These are phyloP conservation scores for Tinamus major DNA, from an alignment of 2,797 vertebrate species.

Conservation along the genomic window DNA sequence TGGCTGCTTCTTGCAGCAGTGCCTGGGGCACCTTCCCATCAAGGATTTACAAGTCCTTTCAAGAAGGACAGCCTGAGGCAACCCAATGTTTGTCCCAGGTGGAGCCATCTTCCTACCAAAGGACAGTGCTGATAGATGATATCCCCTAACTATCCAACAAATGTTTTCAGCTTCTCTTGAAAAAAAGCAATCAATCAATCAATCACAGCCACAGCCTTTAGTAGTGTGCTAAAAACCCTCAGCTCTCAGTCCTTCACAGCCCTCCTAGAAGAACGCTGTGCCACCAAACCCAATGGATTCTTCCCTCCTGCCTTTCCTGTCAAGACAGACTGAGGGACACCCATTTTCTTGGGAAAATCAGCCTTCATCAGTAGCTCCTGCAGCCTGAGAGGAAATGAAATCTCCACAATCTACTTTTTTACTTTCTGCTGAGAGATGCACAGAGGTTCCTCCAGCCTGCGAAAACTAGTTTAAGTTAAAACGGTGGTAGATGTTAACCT, in stretches of 20 bases:
- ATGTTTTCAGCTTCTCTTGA: not conserved
- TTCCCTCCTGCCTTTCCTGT: not conserved
- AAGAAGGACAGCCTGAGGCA: not conserved
- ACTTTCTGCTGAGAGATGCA: not conserved
- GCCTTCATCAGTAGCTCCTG: not conserved
- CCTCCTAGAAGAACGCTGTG: not conserved
- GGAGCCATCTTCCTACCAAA: not conserved
- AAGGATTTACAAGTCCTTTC: not conserved
- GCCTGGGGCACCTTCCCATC: not conserved
- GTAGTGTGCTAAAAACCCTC: not conserved
- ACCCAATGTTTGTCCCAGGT: not conserved
- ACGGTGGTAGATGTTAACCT: not conserved
- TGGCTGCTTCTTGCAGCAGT: not conserved
- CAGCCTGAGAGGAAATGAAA: not conserved
- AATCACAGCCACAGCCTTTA: not conserved
- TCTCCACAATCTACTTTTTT: not conserved
- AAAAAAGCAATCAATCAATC: not conserved
- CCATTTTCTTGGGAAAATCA: not conserved
- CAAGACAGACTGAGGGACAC: not conserved
- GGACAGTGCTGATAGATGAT: not conserved
- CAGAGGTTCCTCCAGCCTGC: not conserved
- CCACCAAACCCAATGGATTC: not conserved
- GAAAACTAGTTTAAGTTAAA: not conserved
- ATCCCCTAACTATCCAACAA: not conserved
- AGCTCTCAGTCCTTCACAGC: not conserved